A percentile compares a stretch with the other conserved stretches of the same genome.
phyloP scores from a whole-genome alignment of 2,113 vertebrate species.

The Ancistrus triradiatus region DNA sequence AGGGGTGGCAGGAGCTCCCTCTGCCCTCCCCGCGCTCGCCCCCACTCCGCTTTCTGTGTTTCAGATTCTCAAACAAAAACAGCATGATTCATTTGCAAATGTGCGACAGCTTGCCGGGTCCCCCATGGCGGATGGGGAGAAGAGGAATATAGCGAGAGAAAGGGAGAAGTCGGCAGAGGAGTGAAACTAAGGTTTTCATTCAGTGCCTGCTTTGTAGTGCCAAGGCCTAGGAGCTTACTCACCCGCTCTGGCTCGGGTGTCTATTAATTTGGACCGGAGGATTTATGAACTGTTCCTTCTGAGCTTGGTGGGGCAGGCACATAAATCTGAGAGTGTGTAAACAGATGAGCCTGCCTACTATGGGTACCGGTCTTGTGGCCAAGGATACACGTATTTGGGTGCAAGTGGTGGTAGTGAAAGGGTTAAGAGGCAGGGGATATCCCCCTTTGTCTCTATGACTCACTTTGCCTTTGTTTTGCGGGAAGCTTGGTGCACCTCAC shows the following conservation, averaged over 20 bases:
- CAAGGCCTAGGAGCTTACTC: constrained; percentile 29
- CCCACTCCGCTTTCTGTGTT: constrained; percentile 20
- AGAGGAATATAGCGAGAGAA: constrained; percentile 41
- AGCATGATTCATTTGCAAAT: constrained; percentile 77
- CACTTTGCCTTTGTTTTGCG: constrained; percentile 74
- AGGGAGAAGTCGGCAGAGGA: constrained; percentile 21
- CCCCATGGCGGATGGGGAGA: constrained; percentile 35
- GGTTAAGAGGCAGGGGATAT: constrained; percentile 73
- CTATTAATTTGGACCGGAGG: constrained; percentile 52
- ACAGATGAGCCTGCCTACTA: neutral
- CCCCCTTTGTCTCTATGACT: constrained; percentile 72
- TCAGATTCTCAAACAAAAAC: constrained; percentile 60
- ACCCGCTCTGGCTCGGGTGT: constrained; percentile 48
- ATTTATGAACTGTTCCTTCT: constrained; percentile 29
- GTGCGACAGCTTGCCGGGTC: constrained; percentile 56
- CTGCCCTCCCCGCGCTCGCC: constrained; percentile 35
- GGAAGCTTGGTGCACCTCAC: constrained; percentile 75
- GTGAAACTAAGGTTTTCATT: constrained; percentile 20
- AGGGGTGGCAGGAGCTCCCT: constrained; percentile 55
- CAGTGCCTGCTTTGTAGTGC: constrained; percentile 22
- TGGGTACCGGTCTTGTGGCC: neutral
- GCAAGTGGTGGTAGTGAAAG: constrained; percentile 54
- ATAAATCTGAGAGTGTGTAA: constrained; percentile 6
- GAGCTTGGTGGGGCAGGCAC: neutral
- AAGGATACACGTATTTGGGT: constrained; percentile 19